Percentiles rank a stretch among this genome's conserved stretches.
phyloP scores from a whole-genome alignment of 2,113 vertebrate genomes.

The Elephas maximus region DNA sequence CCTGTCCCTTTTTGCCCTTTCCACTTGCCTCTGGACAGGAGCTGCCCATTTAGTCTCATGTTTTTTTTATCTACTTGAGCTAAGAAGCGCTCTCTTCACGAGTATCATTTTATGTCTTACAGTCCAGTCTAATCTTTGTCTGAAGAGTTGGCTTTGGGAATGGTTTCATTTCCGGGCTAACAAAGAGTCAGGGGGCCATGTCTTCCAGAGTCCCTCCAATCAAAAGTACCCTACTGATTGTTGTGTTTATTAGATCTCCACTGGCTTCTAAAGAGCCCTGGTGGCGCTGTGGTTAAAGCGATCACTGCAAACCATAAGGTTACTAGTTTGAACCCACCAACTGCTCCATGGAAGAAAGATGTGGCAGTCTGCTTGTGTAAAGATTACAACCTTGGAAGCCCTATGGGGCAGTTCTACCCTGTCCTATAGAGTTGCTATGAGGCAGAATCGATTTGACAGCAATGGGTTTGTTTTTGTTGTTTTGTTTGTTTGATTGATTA shows the following conservation, averaged over 20 bases:
- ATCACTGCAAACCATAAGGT: not conserved
- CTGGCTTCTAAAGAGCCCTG: constrained; percentile 51
- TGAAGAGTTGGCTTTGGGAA: no score
- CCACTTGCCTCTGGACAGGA: no score
- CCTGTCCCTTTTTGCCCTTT: no score
- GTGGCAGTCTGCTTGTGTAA: not conserved
- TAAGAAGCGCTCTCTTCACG: no score
- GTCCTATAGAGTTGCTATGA: not conserved
- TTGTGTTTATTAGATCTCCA: constrained; percentile 50
- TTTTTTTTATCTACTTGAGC: no score
- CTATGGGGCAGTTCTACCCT: not conserved
- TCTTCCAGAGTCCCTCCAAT: no score
- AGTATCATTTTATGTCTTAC: no score
- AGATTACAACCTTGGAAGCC: not conserved
- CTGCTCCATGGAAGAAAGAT: not conserved
- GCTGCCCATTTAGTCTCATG: no score
- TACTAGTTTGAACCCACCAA: not conserved
- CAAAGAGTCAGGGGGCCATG: no score
- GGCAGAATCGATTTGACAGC: not conserved
- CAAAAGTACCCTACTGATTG: not conserved
- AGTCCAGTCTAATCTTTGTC: no score
- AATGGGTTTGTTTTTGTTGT: not conserved
- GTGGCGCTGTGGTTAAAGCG: not conserved
- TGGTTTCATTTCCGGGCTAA: no score
- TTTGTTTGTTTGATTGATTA: not conserved